Conservation (phyloP, 1,140 invertebrate species). For the Hestina assimilis region DNA sequence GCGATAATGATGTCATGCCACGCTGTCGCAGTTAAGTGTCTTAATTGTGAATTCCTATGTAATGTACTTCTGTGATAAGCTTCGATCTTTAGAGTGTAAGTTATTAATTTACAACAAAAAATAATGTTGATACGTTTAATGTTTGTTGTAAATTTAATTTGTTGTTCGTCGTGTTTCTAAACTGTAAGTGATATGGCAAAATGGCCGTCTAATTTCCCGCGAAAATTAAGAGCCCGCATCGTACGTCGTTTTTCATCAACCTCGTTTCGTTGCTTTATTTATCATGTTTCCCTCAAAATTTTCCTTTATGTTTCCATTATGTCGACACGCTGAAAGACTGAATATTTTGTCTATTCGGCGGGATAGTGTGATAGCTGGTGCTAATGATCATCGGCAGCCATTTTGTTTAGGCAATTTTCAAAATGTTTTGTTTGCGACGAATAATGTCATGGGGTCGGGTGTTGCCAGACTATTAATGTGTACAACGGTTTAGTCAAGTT, state of each 20-base stretch:
- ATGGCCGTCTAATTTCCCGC: constrained; percentile 58
- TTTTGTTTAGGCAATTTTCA: constrained; percentile 58
- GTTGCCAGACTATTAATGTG: constrained; percentile 4
- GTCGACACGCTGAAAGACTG: constrained; percentile 67
- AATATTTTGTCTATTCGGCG: constrained; percentile 74
- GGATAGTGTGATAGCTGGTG: constrained; percentile 71
- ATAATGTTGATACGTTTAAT: neutral
- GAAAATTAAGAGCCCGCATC: constrained; percentile 60
- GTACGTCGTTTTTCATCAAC: constrained; percentile 62
- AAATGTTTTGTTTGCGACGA: constrained; percentile 62
- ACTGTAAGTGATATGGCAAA: constrained; percentile 31
- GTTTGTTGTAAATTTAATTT: neutral
- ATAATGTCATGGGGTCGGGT: constrained; percentile 1
- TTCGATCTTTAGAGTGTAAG: constrained; percentile 10
- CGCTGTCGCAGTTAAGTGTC: constrained; percentile 62
- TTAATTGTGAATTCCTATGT: constrained; percentile 71
- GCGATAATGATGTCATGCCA: constrained; percentile 72
- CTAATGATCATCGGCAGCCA: constrained; percentile 68
- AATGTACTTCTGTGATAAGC: constrained; percentile 36
- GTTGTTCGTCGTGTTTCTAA: neutral
- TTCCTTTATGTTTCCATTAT: constrained; percentile 68
- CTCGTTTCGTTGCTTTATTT: constrained; percentile 60
- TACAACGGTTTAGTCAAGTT: neutral
- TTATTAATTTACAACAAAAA: constrained; percentile 20
- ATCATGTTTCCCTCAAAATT: constrained; percentile 62